Evolutionary conservation across 2,797 vertebrate genomes (phyloP), one percentile per base, ranked within the genome.

Genomic region (Acrossocheilus fasciatus): DNA sequence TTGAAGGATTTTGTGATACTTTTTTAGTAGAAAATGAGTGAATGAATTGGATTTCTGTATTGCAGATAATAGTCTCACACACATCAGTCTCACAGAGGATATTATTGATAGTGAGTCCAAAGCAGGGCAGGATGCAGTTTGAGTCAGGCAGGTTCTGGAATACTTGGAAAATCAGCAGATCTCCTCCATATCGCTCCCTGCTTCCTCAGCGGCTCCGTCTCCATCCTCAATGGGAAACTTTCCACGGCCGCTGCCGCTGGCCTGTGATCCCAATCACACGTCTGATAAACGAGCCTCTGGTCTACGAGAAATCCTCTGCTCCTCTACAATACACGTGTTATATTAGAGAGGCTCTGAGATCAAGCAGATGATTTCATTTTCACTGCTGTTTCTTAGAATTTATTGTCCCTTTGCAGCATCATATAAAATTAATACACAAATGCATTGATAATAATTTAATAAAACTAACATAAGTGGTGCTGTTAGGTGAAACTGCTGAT

Each of bases 141-240:
- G 6, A 45, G 54, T 64, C 6, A 26, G 18, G 14, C 77, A 80
- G 39, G 54, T 80, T 64, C 77, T 80, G 77, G 41, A 47, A 80
- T 6, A 64, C n/a, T 64, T 26, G 43, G 36, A 88, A 52, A 84
- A 84, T 84, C 86, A 88, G 39, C 83, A 87, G 43, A 86, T 41
- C 34, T 80, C 30, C 80, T 86, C 45, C 59, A 45, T 89, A 83
- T 90, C 75, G 50, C 50, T 81, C 9, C 18, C 69, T 15, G 62
- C 47, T 86, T 82, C 83, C 83, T 84, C 81, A 54, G 47, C 26
- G 57, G 66, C 85, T 85, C 50, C 36, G 59, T 52, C 77, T 84
- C 76, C 77, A 72, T 84, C 66, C 80, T 73, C n/a, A 30, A 26
- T 15, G 39, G 30, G 57, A 59, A 39, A 36, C 20, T 57, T 23